Percentiles rank a stretch among this genome's conserved stretches.
phyloP scores from a whole-genome alignment of 2,797 vertebrate species.

The Notolepis coatsorum region DNA sequence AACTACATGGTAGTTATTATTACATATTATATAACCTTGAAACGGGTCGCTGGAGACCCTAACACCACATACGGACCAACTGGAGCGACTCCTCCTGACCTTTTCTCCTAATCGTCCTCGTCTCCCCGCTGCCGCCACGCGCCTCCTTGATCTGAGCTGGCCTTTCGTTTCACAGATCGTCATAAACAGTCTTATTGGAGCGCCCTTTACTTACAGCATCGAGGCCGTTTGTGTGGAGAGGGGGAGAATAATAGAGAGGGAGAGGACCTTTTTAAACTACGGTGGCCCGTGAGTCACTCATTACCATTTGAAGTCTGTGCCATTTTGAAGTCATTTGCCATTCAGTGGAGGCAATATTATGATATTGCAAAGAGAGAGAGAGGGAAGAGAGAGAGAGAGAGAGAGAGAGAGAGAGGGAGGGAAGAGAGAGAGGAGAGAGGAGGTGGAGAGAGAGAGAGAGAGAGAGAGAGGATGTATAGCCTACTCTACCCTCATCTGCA shows the following conservation, averaged over 20 bases:
- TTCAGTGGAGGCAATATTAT: constrained; percentile 36
- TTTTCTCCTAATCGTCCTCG: constrained; percentile 42
- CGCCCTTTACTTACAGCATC: constrained; percentile 63
- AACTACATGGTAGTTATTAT: constrained; percentile 19
- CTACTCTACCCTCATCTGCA: constrained; percentile 53
- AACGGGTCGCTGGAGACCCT: no score
- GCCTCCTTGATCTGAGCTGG: constrained; percentile 31
- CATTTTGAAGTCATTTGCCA: constrained; percentile 47
- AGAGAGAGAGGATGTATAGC: constrained; percentile 1
- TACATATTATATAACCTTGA: no score
- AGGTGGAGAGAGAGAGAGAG: constrained; percentile 17
- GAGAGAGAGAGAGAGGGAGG: constrained; percentile 6
- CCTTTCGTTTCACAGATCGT: constrained; percentile 49
- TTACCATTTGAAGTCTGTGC: constrained; percentile 48
- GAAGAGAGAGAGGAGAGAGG: constrained; percentile 2
- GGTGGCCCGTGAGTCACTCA: constrained; percentile 28
- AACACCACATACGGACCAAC: constrained; percentile 13
- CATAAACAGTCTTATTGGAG: constrained; percentile 44
- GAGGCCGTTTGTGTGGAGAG: neutral
- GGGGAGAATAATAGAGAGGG: constrained; percentile 28
- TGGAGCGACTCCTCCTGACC: constrained; percentile 38
- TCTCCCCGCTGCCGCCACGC: constrained; percentile 39
- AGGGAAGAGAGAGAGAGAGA: constrained; percentile 17
- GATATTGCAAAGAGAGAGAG: constrained; percentile 33
- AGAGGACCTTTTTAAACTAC: constrained; percentile 33